Percentiles rank a stretch among this genome's conserved stretches.
Evolutionary conservation across 2,888 invertebrate genomes (phyloP).

Genomic region (Drosophila maculinotata): DNA sequence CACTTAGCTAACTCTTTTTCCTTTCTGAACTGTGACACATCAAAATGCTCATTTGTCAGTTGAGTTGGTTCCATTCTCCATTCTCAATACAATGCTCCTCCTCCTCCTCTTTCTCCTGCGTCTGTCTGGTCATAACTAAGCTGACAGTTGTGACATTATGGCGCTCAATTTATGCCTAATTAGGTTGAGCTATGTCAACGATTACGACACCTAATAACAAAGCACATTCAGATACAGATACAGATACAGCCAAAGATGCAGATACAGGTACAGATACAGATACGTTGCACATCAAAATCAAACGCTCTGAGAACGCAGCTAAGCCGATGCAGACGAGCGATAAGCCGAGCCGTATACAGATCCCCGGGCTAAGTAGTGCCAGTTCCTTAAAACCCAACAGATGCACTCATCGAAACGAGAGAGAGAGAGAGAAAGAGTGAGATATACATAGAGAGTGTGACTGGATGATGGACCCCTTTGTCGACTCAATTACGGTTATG

Average conservation of each 20-base stretch:
- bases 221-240: conserved; percentile 44
- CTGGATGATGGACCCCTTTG: conserved; percentile 27
- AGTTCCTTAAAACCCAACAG: conserved; percentile 66
- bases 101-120: conserved; percentile 8
- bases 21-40: conserved; percentile 45
- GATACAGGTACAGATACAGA: conserved; percentile 23
- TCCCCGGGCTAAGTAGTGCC: conserved; percentile 16
- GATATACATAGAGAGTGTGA: not conserved
- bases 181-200: conserved; percentile 77
- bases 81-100: not conserved
- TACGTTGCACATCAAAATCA: conserved; percentile 33
- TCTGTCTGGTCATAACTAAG: conserved; percentile 47
- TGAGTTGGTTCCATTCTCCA: conserved; percentile 11
- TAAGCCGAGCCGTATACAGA: conserved; percentile 47
- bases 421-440: conserved; percentile 4
- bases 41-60: conserved; percentile 53
- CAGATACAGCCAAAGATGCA: conserved; percentile 24
- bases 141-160: conserved; percentile 80
- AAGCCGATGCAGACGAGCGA: conserved; percentile 70
- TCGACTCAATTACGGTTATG: conserved; percentile 69
- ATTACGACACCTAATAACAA: conserved; percentile 79
- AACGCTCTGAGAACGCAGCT: conserved; percentile 40
- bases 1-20: conserved; percentile 52
- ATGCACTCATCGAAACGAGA: conserved; percentile 55
- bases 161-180: conserved; percentile 77